Evolutionary conservation across 2,888 invertebrate species (phyloP).

Genomic region (Drosophila sordidapex): DNA sequence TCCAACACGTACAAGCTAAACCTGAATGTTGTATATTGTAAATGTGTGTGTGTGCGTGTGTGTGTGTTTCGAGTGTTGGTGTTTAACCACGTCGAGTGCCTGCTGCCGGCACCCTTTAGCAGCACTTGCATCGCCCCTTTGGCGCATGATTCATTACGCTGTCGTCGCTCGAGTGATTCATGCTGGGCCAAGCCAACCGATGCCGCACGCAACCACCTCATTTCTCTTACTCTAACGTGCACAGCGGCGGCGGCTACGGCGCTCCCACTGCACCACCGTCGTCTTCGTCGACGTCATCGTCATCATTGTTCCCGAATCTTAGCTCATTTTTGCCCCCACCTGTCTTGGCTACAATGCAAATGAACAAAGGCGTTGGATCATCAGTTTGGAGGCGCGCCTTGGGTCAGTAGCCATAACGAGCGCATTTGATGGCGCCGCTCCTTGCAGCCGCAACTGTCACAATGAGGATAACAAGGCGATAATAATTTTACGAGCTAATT

Average conservation of each 20-base stretch:
- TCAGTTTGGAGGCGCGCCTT: conserved; percentile 33
- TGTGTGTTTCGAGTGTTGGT: conserved; percentile 34
- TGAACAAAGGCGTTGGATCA: conserved; percentile 22
- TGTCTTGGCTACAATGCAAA: conserved; percentile 37
- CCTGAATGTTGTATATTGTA: conserved; percentile 17
- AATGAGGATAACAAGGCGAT: conserved; percentile 11
- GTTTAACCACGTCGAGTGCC: conserved; percentile 41
- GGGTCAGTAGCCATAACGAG: conserved; percentile 52
- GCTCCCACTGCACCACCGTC: conserved; percentile 44
- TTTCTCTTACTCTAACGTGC: conserved; percentile 44
- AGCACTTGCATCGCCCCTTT: conserved; percentile 9
- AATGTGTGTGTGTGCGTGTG: conserved; percentile 9
- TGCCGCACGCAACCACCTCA: conserved; percentile 61
- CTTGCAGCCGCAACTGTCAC: conserved; percentile 23
- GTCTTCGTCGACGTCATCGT: conserved; percentile 1
- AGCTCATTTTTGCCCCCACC: conserved; percentile 24
- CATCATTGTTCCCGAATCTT: conserved; percentile 34
- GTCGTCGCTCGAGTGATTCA: conserved; percentile 67
- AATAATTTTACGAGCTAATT: conserved; percentile 30
- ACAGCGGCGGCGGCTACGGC: conserved; percentile 6
- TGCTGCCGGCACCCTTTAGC: conserved; percentile 38
- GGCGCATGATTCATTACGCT: conserved; percentile 67
- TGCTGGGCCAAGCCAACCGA: conserved; percentile 47
- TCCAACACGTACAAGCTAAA: conserved; percentile 55
- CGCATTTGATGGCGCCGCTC: conserved; percentile 44